Percentiles rank a stretch among this genome's conserved stretches.
Conservation (phyloP, 1,140 invertebrate species). For the Chrysoperla carnea region DNA sequence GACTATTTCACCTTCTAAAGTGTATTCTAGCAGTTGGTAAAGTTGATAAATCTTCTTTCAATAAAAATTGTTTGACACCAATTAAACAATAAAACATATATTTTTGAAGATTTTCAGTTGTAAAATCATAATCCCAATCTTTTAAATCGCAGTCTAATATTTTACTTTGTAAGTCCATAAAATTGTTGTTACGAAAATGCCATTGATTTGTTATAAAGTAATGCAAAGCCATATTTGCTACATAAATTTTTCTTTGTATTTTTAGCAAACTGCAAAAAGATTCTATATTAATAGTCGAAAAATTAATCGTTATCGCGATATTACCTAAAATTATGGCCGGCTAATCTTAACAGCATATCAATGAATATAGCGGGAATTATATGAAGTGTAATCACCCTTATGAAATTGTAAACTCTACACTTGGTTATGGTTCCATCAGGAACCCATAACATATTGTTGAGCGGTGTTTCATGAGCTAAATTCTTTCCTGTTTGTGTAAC, state of each 20-base stretch:
- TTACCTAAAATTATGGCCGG: slow-evolving; percentile 57
- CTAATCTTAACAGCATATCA: slow-evolving; percentile 37
- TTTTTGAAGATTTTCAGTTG: slow-evolving; percentile 23
- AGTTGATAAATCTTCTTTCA: slow-evolving; percentile 12
- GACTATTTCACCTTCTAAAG: neutral
- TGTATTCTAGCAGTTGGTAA: slow-evolving; percentile 1
- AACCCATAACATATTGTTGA: slow-evolving; percentile 50
- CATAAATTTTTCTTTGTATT: slow-evolving; percentile 62
- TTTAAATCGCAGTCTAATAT: slow-evolving; percentile 42
- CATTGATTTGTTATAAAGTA: slow-evolving; percentile 71
- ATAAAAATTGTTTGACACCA: slow-evolving; percentile 10
- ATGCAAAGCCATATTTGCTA: slow-evolving; percentile 51
- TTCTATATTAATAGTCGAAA: neutral
- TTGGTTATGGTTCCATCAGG: slow-evolving; percentile 31
- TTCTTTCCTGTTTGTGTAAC: slow-evolving; percentile 32
- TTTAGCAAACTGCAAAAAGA: slow-evolving; percentile 44
- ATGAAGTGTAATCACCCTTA: slow-evolving; percentile 41
- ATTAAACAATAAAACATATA: slow-evolving; percentile 22
- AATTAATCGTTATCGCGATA: too few species aligned
- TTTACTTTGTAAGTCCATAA: slow-evolving; percentile 35
- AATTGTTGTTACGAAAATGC: slow-evolving; percentile 61
- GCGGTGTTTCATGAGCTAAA: slow-evolving; percentile 32
- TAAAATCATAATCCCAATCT: slow-evolving; percentile 39
- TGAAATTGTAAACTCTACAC: slow-evolving; percentile 28
- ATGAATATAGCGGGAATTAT: slow-evolving; percentile 49